Conservation (phyloP, 92 coral and sea anemone genomes). For the Palythoa grandiflora region DNA sequence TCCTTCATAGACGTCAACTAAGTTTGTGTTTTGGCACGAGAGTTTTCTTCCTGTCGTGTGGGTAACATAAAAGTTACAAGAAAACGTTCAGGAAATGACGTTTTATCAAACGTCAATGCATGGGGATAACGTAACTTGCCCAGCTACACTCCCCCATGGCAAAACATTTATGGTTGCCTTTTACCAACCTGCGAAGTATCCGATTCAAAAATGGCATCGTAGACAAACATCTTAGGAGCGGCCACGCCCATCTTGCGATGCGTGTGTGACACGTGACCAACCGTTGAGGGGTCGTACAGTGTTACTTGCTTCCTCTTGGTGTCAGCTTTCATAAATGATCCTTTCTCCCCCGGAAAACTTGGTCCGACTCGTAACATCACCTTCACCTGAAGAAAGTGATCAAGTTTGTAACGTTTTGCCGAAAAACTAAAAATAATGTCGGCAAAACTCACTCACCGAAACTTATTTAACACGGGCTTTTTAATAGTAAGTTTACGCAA, state of each 20-base stretch:
- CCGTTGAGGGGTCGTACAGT: constrained; percentile 94
- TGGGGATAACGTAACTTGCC: too few relatives aligned
- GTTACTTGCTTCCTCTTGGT: constrained; percentile 92
- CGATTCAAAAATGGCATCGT: constrained; percentile 94
- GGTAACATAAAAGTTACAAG: too few relatives aligned
- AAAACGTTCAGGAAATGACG: too few relatives aligned
- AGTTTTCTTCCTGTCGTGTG: too few relatives aligned
- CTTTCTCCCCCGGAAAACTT: constrained; percentile 99
- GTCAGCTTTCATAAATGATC: constrained; percentile 95
- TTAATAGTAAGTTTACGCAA: too few relatives aligned
- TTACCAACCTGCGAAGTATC: constrained; percentile 78
- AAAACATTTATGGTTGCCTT: background rate
- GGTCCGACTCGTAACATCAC: constrained; percentile 98
- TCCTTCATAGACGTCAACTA: too few relatives aligned
- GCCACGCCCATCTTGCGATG: constrained; percentile 99
- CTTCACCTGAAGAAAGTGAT: constrained; percentile 72
- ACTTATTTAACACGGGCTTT: too few relatives aligned
- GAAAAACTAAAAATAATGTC: too few relatives aligned
- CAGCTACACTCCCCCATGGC: too few relatives aligned
- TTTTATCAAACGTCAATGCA: too few relatives aligned
- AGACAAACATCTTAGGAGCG: constrained; percentile 99
- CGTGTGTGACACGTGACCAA: constrained; percentile 93
- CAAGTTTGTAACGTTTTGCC: background rate
- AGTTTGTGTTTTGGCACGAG: too few relatives aligned
- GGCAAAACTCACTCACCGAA: too few relatives aligned